Base-by-base conservation (phyloP, 2,113 vertebrate species). In the Daboia siamensis region DNA sequence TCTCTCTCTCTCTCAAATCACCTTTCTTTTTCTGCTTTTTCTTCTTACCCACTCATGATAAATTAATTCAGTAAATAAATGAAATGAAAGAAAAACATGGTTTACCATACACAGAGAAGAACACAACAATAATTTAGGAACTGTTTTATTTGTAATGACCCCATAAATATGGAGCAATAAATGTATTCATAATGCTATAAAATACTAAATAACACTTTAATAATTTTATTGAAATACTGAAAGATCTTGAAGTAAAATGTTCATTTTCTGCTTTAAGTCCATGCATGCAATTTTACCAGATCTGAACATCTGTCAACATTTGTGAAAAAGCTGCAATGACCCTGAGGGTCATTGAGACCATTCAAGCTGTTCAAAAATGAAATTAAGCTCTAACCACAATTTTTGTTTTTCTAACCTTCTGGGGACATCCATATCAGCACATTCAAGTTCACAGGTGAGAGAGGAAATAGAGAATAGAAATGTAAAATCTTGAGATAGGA, bases 361-460 rank as follows among this genome's bases (percentile, higher is more conserved):
- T 95, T 93, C 69, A 86, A 88, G 84, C 87, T 95, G 87, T 90
- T 95, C 24, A 93, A 87, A 96, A 96, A 95, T 94, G 57, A 87
- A 91, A 91, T 87, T 86, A 95, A 92, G 92, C 89, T 93, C 96
- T 95, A 80, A 90, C 91, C 74, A 90, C 93, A 87, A 94, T 95
- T 95, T 94, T 59, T 87, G 46, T 91, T 91, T 61, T 87, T 87
- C 57, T 87, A 91, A 94, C 84, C 48, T 95, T 92, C 89, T 94
- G 94, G 9, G 7, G 64, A 94, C 55, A 89, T 94, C 93, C 94
- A 93, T 84, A 94, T 91, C 92, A 94, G 88, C 52, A 91, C 88
- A 93, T 91, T 94, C 86, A 95, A 93, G 92, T 94, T 94, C 59
- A 90, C 1, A 33, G 48, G 54, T 93, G 90, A 17, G 90, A 12